Base-by-base conservation (phyloP, 2,113 vertebrate genomes). In the Chloropsis cyanopogon region DNA sequence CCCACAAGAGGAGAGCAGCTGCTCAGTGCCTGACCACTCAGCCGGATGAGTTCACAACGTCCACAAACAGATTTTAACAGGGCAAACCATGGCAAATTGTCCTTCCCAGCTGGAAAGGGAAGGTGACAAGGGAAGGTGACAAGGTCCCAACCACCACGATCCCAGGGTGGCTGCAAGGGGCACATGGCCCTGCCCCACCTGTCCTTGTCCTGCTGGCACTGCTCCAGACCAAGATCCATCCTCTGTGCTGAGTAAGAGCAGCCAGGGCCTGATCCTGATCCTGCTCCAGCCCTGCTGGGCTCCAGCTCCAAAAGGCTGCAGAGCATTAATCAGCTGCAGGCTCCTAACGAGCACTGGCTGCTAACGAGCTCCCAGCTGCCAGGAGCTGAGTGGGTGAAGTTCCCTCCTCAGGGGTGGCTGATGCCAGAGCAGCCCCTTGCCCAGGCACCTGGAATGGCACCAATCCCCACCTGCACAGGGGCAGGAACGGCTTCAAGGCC, bases 141-240 rank as follows among this genome's bases (percentile, higher is more conserved):
- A 68, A 11, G 5, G 28, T 61, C 29, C 42, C 39, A 29, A 41
- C 8, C 47, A 61, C 18, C 78, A 35, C 0, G 0, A 41, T 6
- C 70, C 21, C 6, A 0, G 52, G 61, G 29, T 33, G 33, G 14
- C 60, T 72, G 26, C 50, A 22, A 14, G 37, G 12, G 5, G 29
- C 82, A 12, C 57, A 17, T 0, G 0, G 39, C 4, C 2, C 73
- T 24, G n/a, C 52, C 65, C 39, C 9, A 46, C 37, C 80, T 50
- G 52, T 46, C 31, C 57, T 9, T 7, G 26, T 17, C 29, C 81
- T 77, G 41, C 50, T 82, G 49, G n/a, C 12, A 10, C 46, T 23
- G 24, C 29, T 33, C 41, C 69, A 66, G 49, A 29, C 15, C 1
- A 4, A 90, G 37, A 11, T 20, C 21, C 69, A n/a, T 77, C 56